A percentile compares a stretch with the other conserved stretches of the same genome.
Conservation (phyloP, 2,113 vertebrate species). For the Zosterops japonicus region DNA sequence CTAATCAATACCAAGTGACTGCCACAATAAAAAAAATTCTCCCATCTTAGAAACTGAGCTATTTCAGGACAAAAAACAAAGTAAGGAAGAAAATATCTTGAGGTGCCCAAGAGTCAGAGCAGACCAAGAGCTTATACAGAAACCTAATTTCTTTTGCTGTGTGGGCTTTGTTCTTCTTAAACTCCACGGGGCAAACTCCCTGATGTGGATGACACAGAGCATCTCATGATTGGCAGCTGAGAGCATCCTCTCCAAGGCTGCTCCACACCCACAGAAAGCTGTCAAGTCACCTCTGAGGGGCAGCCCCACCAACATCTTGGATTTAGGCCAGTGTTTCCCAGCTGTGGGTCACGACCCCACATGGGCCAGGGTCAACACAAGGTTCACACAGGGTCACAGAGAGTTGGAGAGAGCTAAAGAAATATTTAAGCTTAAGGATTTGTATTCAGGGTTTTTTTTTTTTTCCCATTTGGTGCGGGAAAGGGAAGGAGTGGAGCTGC, state of each 20-base stretch:
- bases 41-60: neutral
- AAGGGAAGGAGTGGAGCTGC: neutral
- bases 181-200: neutral
- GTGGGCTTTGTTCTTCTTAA: neutral
- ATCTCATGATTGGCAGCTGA: neutral
- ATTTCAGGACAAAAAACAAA: neutral
- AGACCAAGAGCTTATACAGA: neutral
- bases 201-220: neutral
- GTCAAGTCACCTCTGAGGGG: neutral
- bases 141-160: neutral
- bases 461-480: neutral
- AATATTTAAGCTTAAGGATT: slow-evolving; percentile 25
- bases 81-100: neutral
- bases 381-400: neutral
- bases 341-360: neutral
- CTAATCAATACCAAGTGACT: neutral
- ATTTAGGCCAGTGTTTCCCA: slow-evolving; percentile 32
- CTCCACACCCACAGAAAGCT: neutral
- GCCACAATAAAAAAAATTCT: neutral
- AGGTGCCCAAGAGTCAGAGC: neutral
- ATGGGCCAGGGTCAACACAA: slow-evolving; percentile 7
- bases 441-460: neutral
- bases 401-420: slow-evolving; percentile 11
- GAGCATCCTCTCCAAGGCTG: neutral
- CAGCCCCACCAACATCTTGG: neutral